phyloP scores from a whole-genome alignment of 2,888 invertebrate genomes.

The Pheosia tremula region DNA sequence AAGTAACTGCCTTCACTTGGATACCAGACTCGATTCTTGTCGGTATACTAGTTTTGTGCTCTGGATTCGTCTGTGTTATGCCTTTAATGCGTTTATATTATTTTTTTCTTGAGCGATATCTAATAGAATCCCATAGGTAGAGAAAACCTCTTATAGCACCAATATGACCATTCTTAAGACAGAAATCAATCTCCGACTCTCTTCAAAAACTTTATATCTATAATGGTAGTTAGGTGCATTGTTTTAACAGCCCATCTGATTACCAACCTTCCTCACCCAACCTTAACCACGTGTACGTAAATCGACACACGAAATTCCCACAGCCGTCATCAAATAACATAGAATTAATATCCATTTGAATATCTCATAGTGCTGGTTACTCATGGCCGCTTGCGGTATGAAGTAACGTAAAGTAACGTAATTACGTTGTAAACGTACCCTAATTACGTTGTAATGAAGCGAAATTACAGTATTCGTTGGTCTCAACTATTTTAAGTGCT shows the following conservation, averaged over 20 bases:
- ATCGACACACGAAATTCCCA: conserved; percentile 26
- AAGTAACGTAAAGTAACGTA: no score
- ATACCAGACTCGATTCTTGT: conserved; percentile 32
- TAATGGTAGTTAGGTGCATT: neutral
- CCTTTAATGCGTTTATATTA: no score
- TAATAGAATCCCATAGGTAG: no score
- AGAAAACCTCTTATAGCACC: no score
- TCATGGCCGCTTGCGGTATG: conserved; percentile 14
- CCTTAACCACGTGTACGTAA: neutral
- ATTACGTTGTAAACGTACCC: conserved; percentile 20
- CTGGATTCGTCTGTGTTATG: neutral
- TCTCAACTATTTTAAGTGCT: conserved; percentile 39
- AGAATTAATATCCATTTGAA: conserved; percentile 40
- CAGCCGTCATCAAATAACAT: conserved; percentile 36
- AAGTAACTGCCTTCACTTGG: conserved; percentile 37
- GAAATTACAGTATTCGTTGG: conserved; percentile 42
- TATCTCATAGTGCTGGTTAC: conserved; percentile 26
- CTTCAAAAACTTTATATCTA: no score
- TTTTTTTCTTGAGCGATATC: no score
- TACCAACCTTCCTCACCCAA: neutral
- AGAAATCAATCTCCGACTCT: no score
- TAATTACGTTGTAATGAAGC: conserved; percentile 41
- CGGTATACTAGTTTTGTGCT: conserved; percentile 6
- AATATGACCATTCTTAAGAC: no score
- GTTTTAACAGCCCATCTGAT: neutral